Conservation (phyloP, 2,797 vertebrate species). For the Sciurus vulgaris region DNA sequence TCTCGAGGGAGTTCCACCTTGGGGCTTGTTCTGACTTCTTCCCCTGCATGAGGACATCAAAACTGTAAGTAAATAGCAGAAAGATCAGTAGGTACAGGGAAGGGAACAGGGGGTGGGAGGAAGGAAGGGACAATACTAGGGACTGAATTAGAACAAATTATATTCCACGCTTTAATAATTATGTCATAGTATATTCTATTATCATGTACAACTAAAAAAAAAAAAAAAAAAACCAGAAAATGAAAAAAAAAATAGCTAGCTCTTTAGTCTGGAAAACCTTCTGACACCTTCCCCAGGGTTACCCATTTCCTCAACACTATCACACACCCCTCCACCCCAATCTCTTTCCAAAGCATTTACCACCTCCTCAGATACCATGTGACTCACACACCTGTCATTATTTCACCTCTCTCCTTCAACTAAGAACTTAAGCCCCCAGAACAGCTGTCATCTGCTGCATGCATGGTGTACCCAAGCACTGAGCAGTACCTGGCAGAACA, state of each 20-base stretch:
- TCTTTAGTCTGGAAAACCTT: neutral
- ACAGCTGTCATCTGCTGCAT: neutral
- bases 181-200: too few species aligned
- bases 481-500: neutral
- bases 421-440: neutral
- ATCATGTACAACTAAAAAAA: too few species aligned
- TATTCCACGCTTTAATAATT: too few species aligned
- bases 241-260: too few species aligned
- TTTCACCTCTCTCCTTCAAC: neutral
- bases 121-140: too few species aligned
- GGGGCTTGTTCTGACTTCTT: neutral
- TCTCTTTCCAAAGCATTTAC: neutral
- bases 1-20: neutral
- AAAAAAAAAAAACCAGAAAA: too few species aligned
- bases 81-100: too few species aligned
- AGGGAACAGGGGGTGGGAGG: too few species aligned
- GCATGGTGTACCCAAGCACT: neutral
- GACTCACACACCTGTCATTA: neutral
- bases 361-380: neutral
- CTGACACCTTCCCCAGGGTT: neutral
- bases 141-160: too few species aligned
- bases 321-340: neutral
- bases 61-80: too few species aligned
- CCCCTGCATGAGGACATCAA: neutral
- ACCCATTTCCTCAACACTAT: neutral